A percentile compares a stretch with the other conserved stretches of the same genome.
phyloP scores from a whole-genome alignment of 2,797 vertebrate species.

The Gymnopithys bicolor region DNA sequence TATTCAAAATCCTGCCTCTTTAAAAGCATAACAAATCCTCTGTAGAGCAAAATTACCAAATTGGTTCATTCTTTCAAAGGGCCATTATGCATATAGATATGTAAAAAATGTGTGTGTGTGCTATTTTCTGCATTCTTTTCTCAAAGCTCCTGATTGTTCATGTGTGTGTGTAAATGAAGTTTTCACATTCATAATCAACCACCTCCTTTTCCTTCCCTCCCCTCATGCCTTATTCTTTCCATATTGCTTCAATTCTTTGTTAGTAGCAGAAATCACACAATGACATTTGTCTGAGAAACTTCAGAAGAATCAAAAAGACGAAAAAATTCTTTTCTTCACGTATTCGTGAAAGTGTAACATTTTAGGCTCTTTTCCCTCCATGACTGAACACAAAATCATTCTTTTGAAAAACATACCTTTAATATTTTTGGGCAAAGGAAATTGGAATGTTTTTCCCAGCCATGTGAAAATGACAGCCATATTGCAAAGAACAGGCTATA shows the following conservation, averaged over 20 bases:
- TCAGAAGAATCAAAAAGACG: neutral
- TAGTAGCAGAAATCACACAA: constrained; percentile 11
- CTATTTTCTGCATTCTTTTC: constrained; percentile 25
- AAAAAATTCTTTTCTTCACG: neutral
- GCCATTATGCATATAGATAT: constrained; percentile 26
- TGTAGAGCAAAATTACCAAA: constrained; percentile 32
- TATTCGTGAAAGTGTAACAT: constrained; percentile 2
- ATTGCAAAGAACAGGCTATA: neutral
- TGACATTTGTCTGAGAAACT: constrained; percentile 20
- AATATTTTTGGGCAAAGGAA: neutral
- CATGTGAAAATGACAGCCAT: neutral
- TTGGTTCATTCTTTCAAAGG: constrained; percentile 4
- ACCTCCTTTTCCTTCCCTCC: constrained; percentile 29
- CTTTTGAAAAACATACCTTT: neutral
- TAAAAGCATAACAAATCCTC: constrained; percentile 22
- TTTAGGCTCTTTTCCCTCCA: neutral
- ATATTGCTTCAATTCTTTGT: neutral
- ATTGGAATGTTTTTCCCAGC: neutral
- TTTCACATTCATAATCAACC: constrained; percentile 41
- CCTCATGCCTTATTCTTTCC: constrained; percentile 22
- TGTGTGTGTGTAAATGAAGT: constrained; percentile 51
- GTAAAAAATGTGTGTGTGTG: neutral
- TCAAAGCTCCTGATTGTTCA: constrained; percentile 17
- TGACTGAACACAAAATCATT: neutral
- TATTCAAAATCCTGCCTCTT: constrained; percentile 39